These are phyloP conservation scores for Drosophila pallidifrons DNA, from an alignment of 1,140 invertebrate genomes.

Conservation along the genomic window DNA sequence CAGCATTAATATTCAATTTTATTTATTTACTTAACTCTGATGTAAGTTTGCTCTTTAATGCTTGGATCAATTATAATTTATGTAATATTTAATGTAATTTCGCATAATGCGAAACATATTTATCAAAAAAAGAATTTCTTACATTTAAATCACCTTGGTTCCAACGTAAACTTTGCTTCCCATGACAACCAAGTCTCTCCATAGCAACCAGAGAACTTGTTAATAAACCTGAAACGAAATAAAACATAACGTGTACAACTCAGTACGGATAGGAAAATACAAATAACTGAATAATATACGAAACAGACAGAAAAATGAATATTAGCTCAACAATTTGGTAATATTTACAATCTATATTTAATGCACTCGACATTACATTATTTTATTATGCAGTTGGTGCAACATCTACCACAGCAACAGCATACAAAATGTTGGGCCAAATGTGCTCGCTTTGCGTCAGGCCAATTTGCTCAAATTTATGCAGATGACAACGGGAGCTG, in stretches of 20 bases:
- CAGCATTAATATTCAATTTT: too few species aligned
- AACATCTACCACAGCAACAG: conserved; percentile 48
- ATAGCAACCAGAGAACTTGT: conserved; percentile 52
- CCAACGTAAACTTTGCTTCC: conserved; percentile 2
- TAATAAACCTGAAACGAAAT: conserved; percentile 9
- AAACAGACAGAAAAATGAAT: conserved; percentile 54
- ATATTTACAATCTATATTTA: not conserved
- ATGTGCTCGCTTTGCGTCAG: conserved; percentile 61
- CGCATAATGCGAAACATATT: too few species aligned
- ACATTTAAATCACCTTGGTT: too few species aligned
- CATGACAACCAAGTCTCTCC: conserved; percentile 9
- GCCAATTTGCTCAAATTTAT: conserved; percentile 62
- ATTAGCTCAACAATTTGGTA: conserved; percentile 63
- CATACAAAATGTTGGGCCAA: conserved; percentile 65
- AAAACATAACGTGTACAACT: not conserved
- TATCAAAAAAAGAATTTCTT: too few species aligned
- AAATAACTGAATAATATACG: not conserved
- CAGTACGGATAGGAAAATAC: not conserved
- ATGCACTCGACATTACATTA: not conserved
- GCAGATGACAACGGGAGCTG: conserved; percentile 50
- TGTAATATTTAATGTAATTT: too few species aligned
- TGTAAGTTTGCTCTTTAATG: too few species aligned
- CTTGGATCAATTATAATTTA: too few species aligned
- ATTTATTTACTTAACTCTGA: too few species aligned
- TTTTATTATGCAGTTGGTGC: conserved; percentile 49